phyloP scores from a whole-genome alignment of 2,797 vertebrate species.

The Rhodeus uyekii region DNA sequence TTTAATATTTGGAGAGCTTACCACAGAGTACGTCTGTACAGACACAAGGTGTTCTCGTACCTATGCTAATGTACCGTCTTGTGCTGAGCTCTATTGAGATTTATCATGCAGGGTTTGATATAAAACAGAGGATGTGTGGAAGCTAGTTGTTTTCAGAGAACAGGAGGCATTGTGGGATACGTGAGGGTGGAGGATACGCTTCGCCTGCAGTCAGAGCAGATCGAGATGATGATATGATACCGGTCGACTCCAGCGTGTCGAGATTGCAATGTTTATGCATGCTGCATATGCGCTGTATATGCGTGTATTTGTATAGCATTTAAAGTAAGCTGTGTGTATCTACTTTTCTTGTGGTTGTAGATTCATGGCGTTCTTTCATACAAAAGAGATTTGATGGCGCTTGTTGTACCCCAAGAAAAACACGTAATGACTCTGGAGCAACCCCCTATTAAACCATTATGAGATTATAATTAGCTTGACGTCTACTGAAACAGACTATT shows the following conservation, averaged over 20 bases:
- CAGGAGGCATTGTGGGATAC: constrained; percentile 34
- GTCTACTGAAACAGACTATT: constrained; percentile 56
- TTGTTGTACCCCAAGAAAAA: constrained; percentile 23
- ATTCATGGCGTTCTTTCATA: background rate
- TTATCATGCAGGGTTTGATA: constrained; percentile 49
- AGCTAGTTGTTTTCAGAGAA: constrained; percentile 38
- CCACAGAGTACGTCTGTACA: constrained; percentile 13
- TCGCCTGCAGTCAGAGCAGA: constrained; percentile 44
- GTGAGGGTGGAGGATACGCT: constrained; percentile 39
- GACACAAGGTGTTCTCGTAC: constrained; percentile 24
- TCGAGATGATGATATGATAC: constrained; percentile 49
- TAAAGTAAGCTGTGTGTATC: constrained; percentile 25
- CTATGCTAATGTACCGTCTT: constrained; percentile 55
- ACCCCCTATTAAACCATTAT: constrained; percentile 51
- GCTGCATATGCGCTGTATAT: background rate
- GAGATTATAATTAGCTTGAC: constrained; percentile 58
- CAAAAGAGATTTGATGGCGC: constrained; percentile 5
- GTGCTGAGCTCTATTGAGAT: constrained; percentile 42
- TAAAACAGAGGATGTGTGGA: constrained; percentile 23
- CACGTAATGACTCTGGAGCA: constrained; percentile 40
- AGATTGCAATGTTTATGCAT: constrained; percentile 36
- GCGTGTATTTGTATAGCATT: constrained; percentile 1
- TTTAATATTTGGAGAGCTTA: constrained; percentile 11
- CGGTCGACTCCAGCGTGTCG: constrained; percentile 1
- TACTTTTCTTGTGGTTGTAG: background rate